Evolutionary conservation across 2,797 vertebrate species (phyloP).

Genomic region (Pseudochirops cupreus): DNA sequence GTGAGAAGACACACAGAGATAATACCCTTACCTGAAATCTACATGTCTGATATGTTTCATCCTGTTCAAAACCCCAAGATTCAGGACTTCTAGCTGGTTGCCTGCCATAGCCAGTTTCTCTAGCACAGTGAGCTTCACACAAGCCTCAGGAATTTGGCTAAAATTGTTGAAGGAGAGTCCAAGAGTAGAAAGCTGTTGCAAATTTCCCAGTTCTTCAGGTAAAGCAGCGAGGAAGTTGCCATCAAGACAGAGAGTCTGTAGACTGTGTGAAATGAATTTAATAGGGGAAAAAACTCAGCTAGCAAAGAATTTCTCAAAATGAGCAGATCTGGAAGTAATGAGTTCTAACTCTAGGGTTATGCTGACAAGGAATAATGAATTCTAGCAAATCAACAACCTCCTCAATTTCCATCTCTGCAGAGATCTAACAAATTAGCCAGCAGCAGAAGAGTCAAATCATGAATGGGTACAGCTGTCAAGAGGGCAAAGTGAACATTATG

Average conservation of each 20-base stretch:
- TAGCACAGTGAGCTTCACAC: conserved; percentile 89
- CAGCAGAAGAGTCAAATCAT: conserved; percentile 6
- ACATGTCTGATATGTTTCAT: conserved; percentile 93
- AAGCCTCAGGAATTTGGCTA: conserved; percentile 89
- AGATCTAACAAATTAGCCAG: conserved; percentile 36
- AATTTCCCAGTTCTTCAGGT: conserved; percentile 92
- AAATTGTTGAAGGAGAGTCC: conserved; percentile 97
- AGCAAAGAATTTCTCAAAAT: conserved; percentile 50
- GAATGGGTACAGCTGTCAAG: background rate
- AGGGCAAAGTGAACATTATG: background rate
- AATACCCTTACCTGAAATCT: conserved; percentile 92
- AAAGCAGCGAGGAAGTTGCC: conserved; percentile 93
- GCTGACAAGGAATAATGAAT: conserved; percentile 42
- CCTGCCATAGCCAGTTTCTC: conserved; percentile 96
- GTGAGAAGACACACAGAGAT: background rate
- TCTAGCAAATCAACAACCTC: background rate
- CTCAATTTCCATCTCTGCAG: background rate
- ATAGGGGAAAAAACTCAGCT: background rate
- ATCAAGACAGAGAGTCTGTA: conserved; percentile 95
- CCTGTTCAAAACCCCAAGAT: conserved; percentile 87
- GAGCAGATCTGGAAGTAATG: conserved; percentile 8
- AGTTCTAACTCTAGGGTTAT: background rate
- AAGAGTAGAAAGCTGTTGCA: conserved; percentile 92
- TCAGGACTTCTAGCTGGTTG: conserved; percentile 90
- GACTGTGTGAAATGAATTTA: conserved; percentile 82